Evolutionary conservation across 2,797 vertebrate species (phyloP), one percentile per base, ranked within the genome.

Genomic region (Platalea minor): DNA sequence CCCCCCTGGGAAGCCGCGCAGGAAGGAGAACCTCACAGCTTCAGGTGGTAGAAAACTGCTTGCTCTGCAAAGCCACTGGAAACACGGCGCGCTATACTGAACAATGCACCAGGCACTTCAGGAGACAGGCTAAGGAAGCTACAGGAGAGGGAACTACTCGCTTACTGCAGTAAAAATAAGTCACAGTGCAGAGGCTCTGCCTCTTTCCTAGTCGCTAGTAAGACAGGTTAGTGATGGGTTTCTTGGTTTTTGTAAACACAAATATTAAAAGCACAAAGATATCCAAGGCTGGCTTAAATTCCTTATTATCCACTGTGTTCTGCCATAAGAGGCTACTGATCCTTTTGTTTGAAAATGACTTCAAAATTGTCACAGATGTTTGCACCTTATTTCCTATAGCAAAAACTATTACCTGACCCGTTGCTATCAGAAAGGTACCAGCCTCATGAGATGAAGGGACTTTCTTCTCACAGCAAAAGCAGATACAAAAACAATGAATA

Each of bases 21-120:
- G 85, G 76, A 96, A 93, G 43, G 50, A 91, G 85, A 9, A 88
- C 69, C 65, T 83, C 94, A 76, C 31, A 48, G 57, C 85, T 88
- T 78, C 92, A 96, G 91, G 92, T 92, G 92, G 70, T 1, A 72
- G 67, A 86, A 91, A 94, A 93, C 74, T 37, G 91, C 90, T 89
- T 74, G 70, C 63, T 91, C 74, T 79, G 95, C 83, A 95, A 74
- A 95, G 54, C 82, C 85, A 4, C 53, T 0, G 46, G 76, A 95
- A 96, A 76, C 70, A 51, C 50, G 75, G 69, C 73, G 15, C 1
- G 0, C 51, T 60, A 4, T 2, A 29, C 73, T 37, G 39, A 88
- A 92, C 89, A 95, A 84, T 33, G 72, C 41, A 45, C n/a, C 39
- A n/a, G 41, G 50, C 33, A 29, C 35, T 54, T 65, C 37, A 69